Percentiles rank a stretch among this genome's conserved stretches.
Conservation (phyloP, 2,113 vertebrate genomes). For the Carlito syrichta region DNA sequence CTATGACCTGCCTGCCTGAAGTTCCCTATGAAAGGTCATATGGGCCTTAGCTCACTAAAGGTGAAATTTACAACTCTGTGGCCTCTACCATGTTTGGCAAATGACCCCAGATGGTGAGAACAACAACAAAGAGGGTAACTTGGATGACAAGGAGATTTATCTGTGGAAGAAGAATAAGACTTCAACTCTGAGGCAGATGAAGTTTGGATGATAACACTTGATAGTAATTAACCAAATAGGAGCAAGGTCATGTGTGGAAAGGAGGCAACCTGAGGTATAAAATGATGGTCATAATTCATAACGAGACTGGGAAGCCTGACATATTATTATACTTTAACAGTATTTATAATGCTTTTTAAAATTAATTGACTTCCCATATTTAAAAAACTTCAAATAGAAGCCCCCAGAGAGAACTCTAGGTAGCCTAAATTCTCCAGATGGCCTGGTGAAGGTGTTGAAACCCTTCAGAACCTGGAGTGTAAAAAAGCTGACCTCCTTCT, state of each 20-base stretch:
- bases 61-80: neutral
- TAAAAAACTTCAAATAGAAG: slow-evolving; percentile 27
- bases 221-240: slow-evolving; percentile 44
- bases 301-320: neutral
- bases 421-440: neutral
- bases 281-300: no score
- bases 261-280: neutral
- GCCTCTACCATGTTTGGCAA: neutral
- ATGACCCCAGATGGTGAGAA: neutral
- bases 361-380: slow-evolving; percentile 25
- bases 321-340: slow-evolving; percentile 24
- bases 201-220: slow-evolving; percentile 16
- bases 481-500: neutral
- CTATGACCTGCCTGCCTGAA: neutral
- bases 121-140: neutral
- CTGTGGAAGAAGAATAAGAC: neutral
- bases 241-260: neutral
- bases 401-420: neutral
- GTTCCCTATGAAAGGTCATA: neutral
- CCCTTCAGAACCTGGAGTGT: neutral
- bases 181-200: slow-evolving; percentile 1
- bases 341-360: slow-evolving; percentile 50
- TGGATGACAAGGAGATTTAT: neutral
- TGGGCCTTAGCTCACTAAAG: neutral
- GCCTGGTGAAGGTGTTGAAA: neutral